These are phyloP conservation scores for Sternarchorhynchus goeldii DNA, from an alignment of 2,797 vertebrate genomes.

Conservation along the genomic window DNA sequence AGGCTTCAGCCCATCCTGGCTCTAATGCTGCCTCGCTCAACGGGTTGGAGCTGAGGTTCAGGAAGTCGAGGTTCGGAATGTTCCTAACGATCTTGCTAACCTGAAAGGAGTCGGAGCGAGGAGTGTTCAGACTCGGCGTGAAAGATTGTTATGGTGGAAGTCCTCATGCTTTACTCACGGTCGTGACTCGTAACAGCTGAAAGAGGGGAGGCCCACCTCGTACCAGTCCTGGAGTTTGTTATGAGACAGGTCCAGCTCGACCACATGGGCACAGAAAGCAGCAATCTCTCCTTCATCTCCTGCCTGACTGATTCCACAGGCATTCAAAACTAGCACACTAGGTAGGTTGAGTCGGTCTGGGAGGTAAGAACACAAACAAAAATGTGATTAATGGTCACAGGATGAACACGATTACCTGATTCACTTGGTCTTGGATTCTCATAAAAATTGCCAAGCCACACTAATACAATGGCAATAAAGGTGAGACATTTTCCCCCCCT, in stretches of 20 bases:
- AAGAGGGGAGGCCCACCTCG: constrained; percentile 75
- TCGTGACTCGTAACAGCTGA: neutral
- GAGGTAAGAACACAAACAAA: neutral
- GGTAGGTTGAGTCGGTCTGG: constrained; percentile 96
- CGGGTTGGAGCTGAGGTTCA: constrained; percentile 98
- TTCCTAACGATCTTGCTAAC: constrained; percentile 97
- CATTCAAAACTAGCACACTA: constrained; percentile 88
- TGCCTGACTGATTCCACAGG: constrained; percentile 91
- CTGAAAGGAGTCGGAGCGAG: constrained; percentile 66
- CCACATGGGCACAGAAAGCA: constrained; percentile 94
- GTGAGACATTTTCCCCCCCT: no score
- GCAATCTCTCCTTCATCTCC: constrained; percentile 92
- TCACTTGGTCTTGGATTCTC: no score
- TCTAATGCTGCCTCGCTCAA: constrained; percentile 85
- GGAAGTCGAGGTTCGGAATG: constrained; percentile 94
- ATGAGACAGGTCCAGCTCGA: constrained; percentile 94
- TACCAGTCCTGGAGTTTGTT: constrained; percentile 96
- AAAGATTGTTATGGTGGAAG: neutral
- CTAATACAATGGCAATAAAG: no score
- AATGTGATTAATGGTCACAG: no score
- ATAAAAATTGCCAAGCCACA: no score
- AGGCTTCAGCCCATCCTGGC: constrained; percentile 83
- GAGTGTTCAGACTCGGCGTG: neutral
- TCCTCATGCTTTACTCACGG: neutral
- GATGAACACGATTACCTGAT: no score